Evolutionary conservation across 1,140 invertebrate genomes (phyloP), one percentile per base, ranked within the genome.

Genomic region (Hyles euphorbiae): DNA sequence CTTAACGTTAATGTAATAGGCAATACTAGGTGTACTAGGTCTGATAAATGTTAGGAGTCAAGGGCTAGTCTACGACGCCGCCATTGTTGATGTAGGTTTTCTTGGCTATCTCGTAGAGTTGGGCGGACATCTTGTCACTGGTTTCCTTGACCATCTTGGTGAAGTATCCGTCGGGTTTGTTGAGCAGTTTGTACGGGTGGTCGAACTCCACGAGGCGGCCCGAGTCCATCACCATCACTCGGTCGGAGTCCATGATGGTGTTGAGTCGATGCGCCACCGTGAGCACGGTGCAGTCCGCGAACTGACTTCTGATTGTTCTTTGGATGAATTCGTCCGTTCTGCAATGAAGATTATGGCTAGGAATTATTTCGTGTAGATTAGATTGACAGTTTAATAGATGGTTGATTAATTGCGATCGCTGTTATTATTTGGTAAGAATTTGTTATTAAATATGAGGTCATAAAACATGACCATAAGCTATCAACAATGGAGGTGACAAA

Each of bases 251-350:
- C 93, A 97, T 94, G 47, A 96, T 94, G 1, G 95, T 96, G 74
- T 96, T 94, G 7, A 96, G 83, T 43, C 95, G 89, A 87, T 97
- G 95, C 9, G 96, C 95, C 60, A 97, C 96, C 1, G 95, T 96
- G 11, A 96, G 79, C 3, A 95, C 92, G 0, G 94, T 95, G 70
- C 92, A 93, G 48, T 91, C 86, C 6, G 78, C 75, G 78, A 95
- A 95, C 44, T 91, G 89, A 58, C 88, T 88, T 57, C 91, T 91
- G 80, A 87, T 90, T 55, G 90, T 95, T 90, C 74, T 91, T 89
- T 88, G 91, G 65, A 84, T 94, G 68, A 90, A 93, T 87, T 72
- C 92, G 90, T 89, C 91, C 47, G 90, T 95, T 88, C 87, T 94
- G 54, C 10, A 56, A 47, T 34, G 8, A 46, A 33, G 3, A 52